Conservation (phyloP, 2,888 invertebrate genomes). For the Drosophila macrospina region DNA sequence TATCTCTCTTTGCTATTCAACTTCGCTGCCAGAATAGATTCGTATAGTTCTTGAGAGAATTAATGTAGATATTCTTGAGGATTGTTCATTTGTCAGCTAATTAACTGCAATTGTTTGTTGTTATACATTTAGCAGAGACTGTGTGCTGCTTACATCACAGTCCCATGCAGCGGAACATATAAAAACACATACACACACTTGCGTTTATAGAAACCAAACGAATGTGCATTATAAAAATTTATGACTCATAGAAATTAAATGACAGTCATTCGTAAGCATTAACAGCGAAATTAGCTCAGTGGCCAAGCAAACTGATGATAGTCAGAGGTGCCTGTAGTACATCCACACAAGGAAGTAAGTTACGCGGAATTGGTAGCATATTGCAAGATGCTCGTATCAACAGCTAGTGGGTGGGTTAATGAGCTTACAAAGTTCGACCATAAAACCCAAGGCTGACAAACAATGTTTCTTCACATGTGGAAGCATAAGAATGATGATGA, state of each 20-base stretch:
- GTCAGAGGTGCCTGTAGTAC: slow-evolving; percentile 3
- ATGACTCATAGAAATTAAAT: slow-evolving; percentile 75
- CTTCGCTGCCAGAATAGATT: not conserved
- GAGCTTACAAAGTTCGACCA: slow-evolving; percentile 35
- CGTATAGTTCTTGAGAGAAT: not conserved
- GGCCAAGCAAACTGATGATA: slow-evolving; percentile 20
- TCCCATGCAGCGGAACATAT: slow-evolving; percentile 33
- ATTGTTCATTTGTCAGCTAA: slow-evolving; percentile 27
- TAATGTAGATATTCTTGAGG: slow-evolving; percentile 2
- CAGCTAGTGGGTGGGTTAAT: slow-evolving; percentile 36
- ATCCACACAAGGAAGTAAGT: slow-evolving; percentile 1
- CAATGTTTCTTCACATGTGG: slow-evolving; percentile 11
- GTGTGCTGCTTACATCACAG: slow-evolving; percentile 43
- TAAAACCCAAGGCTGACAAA: slow-evolving; percentile 13
- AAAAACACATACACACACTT: not conserved
- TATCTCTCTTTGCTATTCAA: not conserved
- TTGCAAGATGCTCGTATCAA: slow-evolving; percentile 18
- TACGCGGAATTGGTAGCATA: slow-evolving; percentile 30
- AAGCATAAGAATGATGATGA: slow-evolving; percentile 6
- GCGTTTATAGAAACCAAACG: slow-evolving; percentile 27
- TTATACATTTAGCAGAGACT: slow-evolving; percentile 43
- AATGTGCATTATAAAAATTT: slow-evolving; percentile 66
- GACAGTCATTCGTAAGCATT: slow-evolving; percentile 74
- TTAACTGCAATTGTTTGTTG: slow-evolving; percentile 48
- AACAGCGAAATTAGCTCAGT: slow-evolving; percentile 64